Conservation (phyloP, 2,113 vertebrate genomes). For the Gobio gobio region DNA sequence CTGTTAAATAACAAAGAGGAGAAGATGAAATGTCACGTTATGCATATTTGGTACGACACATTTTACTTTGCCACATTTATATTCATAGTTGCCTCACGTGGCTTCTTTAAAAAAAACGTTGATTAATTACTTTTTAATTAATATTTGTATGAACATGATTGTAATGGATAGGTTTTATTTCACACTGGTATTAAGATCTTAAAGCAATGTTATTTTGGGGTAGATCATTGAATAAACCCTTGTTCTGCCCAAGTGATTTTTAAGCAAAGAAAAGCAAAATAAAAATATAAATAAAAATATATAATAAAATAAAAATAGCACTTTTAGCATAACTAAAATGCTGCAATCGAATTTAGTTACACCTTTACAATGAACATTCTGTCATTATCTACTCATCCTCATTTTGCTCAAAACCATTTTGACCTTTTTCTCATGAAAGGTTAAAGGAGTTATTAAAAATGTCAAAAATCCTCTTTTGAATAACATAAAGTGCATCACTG, state of each 20-base stretch:
- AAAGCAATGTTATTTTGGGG: background rate
- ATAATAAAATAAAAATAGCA: background rate
- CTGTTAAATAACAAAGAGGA: slow-evolving; percentile 44
- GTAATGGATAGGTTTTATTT: background rate
- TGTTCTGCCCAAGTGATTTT: background rate
- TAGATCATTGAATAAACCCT: background rate
- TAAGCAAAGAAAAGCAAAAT: background rate
- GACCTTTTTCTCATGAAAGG: background rate
- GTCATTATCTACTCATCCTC: background rate
- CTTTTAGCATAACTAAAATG: background rate
- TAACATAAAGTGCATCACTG: background rate
- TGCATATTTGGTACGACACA: slow-evolving; percentile 30
- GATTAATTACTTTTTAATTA: slow-evolving; percentile 11
- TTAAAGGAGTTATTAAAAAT: background rate
- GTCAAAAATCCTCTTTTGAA: background rate
- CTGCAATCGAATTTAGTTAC: background rate
- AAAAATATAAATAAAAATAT: background rate
- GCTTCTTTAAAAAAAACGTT: slow-evolving; percentile 1
- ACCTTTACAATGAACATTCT: slow-evolving; percentile 4
- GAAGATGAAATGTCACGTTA: slow-evolving; percentile 49
- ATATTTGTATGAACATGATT: slow-evolving; percentile 34
- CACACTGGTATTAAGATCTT: background rate
- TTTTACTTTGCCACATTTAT: slow-evolving; percentile 28
- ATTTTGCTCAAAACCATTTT: background rate
- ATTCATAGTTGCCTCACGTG: slow-evolving; percentile 25